Evolutionary conservation across 2,797 vertebrate species (phyloP).

Genomic region (Coreius guichenoti): DNA sequence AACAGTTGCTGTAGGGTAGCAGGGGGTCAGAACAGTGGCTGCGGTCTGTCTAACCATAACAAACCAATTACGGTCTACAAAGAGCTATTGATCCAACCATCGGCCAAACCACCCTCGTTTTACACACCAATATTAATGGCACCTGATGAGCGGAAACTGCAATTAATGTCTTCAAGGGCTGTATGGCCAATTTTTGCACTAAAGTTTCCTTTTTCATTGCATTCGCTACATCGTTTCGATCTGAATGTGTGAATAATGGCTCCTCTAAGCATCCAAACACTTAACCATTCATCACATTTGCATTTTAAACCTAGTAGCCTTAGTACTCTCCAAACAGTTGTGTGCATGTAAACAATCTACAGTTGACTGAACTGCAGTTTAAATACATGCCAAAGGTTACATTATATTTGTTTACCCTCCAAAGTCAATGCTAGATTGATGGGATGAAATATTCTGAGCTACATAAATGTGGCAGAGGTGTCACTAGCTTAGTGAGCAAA

Average conservation of each 20-base stretch:
- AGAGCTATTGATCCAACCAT: slow-evolving; percentile 56
- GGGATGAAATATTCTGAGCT: background rate
- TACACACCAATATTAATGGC: slow-evolving; percentile 22
- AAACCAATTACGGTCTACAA: slow-evolving; percentile 54
- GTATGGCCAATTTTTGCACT: background rate
- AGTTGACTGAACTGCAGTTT: background rate
- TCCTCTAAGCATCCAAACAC: slow-evolving; percentile 1
- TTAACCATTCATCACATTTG: slow-evolving; percentile 29
- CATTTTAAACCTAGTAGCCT: slow-evolving; percentile 32
- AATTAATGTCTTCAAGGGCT: background rate
- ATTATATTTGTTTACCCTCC: background rate
- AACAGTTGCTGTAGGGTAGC: slow-evolving; percentile 53
- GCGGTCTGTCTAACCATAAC: slow-evolving; percentile 51
- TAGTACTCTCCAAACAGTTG: background rate
- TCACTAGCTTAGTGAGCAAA: background rate
- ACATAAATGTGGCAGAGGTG: background rate
- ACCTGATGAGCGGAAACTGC: slow-evolving; percentile 7
- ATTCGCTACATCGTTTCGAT: background rate
- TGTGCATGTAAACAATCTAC: background rate
- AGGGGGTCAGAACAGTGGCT: slow-evolving; percentile 56
- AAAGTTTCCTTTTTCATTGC: background rate
- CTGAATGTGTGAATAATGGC: slow-evolving; percentile 9
- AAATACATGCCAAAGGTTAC: slow-evolving; percentile 1
- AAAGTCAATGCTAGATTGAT: background rate
- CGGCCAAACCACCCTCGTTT: slow-evolving; percentile 26